Base-by-base conservation (phyloP, 2,888 invertebrate genomes). In the Cyclophora albipunctata region DNA sequence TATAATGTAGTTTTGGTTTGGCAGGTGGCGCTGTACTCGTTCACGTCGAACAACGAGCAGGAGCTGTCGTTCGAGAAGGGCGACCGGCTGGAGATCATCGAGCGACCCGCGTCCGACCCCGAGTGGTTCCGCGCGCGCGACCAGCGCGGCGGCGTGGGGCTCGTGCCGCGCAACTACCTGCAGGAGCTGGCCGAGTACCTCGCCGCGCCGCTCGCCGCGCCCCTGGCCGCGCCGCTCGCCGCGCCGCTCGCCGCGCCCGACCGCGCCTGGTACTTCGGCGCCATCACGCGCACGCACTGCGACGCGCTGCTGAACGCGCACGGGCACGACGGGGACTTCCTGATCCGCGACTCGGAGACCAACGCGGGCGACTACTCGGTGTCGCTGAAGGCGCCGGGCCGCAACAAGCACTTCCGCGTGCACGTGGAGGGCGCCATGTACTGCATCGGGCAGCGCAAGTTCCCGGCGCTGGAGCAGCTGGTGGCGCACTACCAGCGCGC, bases 301-400 rank as follows among this genome's bases (percentile, higher is more conserved):
- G 99, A 99, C 90, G 93, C 94, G 69, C 91, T 99, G 79, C 92
- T 99, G 77, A 97, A 96, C 90, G 95, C 96, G 78, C 95, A 96
- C 81, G 99, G 98, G 20, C 95, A 96, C 75, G 97, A 99, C 85
- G 99, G 99, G 6, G 99, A 99, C 90, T 99, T 98, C 91, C 93
- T 99, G 75, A 98, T 99, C 72, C 91, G 99, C 67, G 99, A 99
- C 90, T 98, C 98, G 78, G 99, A 99, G 91, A 98, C 99, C 69
- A 99, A 98, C 89, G 99, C 97, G 90, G 99, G 99, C 62, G 99
- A 99, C 88, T 98, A 94, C 89, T 98, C 98, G 7, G 98, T 99
- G 67, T 98, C 99, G 47, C 90, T 99, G 75, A 98, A 99, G 90
- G 99, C 99, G 46, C 96, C 98, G 45, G 96, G 96, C 34, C 94